phyloP scores from a whole-genome alignment of 2,888 invertebrate genomes.

The Cecidostiba fungosa region DNA sequence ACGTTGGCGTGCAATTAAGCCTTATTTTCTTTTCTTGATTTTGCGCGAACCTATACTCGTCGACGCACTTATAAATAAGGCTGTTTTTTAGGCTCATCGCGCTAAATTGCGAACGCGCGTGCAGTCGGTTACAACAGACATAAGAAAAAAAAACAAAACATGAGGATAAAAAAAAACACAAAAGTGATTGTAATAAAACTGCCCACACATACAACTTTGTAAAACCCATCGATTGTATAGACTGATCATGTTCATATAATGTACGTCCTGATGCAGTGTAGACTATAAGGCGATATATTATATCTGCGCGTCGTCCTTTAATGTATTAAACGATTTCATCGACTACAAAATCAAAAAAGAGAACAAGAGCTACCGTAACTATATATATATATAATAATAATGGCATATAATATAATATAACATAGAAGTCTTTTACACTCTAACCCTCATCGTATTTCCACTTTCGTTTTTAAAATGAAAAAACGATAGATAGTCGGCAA shows the following conservation, averaged over 20 bases:
- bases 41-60: not conserved
- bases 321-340: conserved; percentile 16
- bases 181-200: conserved; percentile 39
- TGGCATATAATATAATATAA: conserved; percentile 14
- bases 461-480: conserved; percentile 20
- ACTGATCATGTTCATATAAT: conserved; percentile 57
- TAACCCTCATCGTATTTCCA: conserved; percentile 37
- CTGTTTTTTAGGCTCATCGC: conserved; percentile 8
- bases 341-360: conserved; percentile 46
- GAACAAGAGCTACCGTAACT: conserved; percentile 27
- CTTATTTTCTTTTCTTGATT: conserved; percentile 26
- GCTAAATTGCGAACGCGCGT: not conserved
- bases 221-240: conserved; percentile 62
- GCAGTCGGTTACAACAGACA: not conserved
- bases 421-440: conserved; percentile 32
- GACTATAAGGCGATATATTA: conserved; percentile 20
- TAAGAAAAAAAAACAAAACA: not conserved
- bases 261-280: conserved; percentile 50
- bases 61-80: conserved; percentile 15
- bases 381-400: not conserved
- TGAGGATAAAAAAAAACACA: not conserved
- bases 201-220: conserved; percentile 33
- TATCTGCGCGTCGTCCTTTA: not conserved
- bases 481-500: conserved; percentile 16
- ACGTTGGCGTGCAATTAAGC: conserved; percentile 19